Percentiles rank a stretch among this genome's conserved stretches.
These are phyloP conservation scores for Leiothrix lutea DNA, from an alignment of 2,113 vertebrate species.

Conservation along the genomic window DNA sequence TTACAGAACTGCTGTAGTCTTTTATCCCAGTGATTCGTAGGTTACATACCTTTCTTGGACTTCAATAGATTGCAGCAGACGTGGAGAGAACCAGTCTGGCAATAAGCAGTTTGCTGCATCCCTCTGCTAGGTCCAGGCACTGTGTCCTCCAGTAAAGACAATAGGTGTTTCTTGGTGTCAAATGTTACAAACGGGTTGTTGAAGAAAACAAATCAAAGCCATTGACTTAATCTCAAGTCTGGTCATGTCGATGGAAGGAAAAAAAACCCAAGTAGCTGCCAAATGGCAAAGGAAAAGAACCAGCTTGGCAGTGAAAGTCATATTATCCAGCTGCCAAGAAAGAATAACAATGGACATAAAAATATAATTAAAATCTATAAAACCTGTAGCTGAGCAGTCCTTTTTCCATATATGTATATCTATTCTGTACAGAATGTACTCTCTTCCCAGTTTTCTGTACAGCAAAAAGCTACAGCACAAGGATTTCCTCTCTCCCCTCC, in stretches of 20 bases:
- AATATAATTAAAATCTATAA: not conserved
- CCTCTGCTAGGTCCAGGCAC: not conserved
- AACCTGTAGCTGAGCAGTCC: not conserved
- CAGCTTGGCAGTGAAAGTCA: not conserved
- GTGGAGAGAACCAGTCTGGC: not conserved
- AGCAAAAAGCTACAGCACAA: not conserved
- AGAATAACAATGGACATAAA: not conserved
- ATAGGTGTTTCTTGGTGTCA: not conserved
- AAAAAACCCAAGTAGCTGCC: not conserved
- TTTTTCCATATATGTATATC: not conserved
- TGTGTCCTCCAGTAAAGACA: not conserved
- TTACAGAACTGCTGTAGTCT: not conserved
- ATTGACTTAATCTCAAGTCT: not conserved
- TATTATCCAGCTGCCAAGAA: not conserved
- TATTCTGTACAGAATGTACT: not conserved
- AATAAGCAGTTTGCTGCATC: not conserved
- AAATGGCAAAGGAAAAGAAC: not conserved
- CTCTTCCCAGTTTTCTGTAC: not conserved
- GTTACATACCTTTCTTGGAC: not conserved
- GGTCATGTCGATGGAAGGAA: not conserved
- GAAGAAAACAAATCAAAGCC: not conserved
- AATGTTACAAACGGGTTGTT: not conserved
- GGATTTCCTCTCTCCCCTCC: not conserved
- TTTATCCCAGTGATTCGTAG: not conserved
- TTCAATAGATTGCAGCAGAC: not conserved